These are phyloP conservation scores for Alectoris magna DNA, from an alignment of 2,797 vertebrate species.

Conservation along the genomic window DNA sequence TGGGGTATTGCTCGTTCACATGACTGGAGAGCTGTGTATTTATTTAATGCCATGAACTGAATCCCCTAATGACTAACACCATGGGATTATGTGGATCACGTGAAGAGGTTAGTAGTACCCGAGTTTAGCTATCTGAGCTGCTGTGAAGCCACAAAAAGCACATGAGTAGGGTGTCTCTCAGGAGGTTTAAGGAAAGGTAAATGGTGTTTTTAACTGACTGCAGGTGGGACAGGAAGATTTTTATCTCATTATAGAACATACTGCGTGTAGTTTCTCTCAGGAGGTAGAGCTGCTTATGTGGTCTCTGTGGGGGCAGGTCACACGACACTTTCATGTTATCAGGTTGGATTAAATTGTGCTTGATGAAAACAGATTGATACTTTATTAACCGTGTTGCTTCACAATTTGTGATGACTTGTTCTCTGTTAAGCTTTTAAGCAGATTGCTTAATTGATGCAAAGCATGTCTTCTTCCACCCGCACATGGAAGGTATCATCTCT, in stretches of 20 bases:
- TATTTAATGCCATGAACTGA: background rate
- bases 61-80: background rate
- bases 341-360: slow-evolving; percentile 23
- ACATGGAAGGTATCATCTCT: background rate
- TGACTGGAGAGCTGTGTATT: background rate
- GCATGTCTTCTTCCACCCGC: background rate
- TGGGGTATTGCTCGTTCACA: background rate
- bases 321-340: slow-evolving; percentile 2
- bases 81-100: background rate
- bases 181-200: background rate
- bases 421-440: slow-evolving; percentile 27
- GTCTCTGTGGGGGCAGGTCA: slow-evolving; percentile 11
- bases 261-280: background rate
- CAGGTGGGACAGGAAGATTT: slow-evolving; percentile 13
- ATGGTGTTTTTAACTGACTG: background rate
- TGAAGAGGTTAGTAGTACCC: background rate
- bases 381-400: slow-evolving; percentile 36
- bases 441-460: slow-evolving; percentile 18
- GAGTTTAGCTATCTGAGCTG: background rate
- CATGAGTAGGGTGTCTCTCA: background rate
- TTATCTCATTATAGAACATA: slow-evolving; percentile 15
- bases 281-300: background rate
- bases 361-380: slow-evolving; percentile 56
- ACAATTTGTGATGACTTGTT: background rate
- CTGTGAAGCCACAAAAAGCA: background rate